These are phyloP conservation scores for Gymnocephalus cernua DNA, from an alignment of 2,113 vertebrate species.

Conservation along the genomic window DNA sequence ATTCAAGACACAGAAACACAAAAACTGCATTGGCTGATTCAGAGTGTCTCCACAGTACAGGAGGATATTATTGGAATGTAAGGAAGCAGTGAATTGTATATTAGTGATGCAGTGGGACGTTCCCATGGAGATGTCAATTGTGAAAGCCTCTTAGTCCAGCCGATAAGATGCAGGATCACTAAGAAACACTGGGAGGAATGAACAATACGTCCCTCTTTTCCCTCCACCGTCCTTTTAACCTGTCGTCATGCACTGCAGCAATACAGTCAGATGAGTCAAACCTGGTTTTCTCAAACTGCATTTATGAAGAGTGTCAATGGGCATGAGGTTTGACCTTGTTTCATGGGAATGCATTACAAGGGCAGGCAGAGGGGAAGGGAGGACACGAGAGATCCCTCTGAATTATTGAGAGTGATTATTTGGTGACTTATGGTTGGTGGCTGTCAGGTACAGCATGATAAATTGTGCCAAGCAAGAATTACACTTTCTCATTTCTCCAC, in stretches of 20 bases:
- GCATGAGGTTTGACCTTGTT: slow-evolving; percentile 66
- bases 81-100: slow-evolving; percentile 60
- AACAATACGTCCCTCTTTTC: slow-evolving; percentile 30
- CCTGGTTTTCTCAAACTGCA: slow-evolving; percentile 33
- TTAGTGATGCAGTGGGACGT: slow-evolving; percentile 69
- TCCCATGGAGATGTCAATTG: slow-evolving; percentile 81
- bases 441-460: slow-evolving; percentile 79
- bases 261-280: slow-evolving; percentile 46
- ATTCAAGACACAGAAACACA: background rate
- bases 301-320: slow-evolving; percentile 50
- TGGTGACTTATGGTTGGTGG: slow-evolving; percentile 83
- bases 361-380: slow-evolving; percentile 69
- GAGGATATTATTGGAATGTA: slow-evolving; percentile 60
- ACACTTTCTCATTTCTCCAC: slow-evolving; percentile 79
- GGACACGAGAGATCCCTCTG: slow-evolving; percentile 71
- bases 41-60: slow-evolving; percentile 35
- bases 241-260: slow-evolving; percentile 46
- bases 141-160: slow-evolving; percentile 69
- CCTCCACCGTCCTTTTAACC: slow-evolving; percentile 26
- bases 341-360: slow-evolving; percentile 64
- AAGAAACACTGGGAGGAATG: slow-evolving; percentile 60
- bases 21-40: background rate
- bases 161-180: slow-evolving; percentile 60
- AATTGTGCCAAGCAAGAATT: slow-evolving; percentile 81
- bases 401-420: slow-evolving; percentile 84